Percentiles rank a stretch among this genome's conserved stretches.
Evolutionary conservation across 2,113 vertebrate genomes (phyloP).

Genomic region (Melanotaenia duboulayi): DNA sequence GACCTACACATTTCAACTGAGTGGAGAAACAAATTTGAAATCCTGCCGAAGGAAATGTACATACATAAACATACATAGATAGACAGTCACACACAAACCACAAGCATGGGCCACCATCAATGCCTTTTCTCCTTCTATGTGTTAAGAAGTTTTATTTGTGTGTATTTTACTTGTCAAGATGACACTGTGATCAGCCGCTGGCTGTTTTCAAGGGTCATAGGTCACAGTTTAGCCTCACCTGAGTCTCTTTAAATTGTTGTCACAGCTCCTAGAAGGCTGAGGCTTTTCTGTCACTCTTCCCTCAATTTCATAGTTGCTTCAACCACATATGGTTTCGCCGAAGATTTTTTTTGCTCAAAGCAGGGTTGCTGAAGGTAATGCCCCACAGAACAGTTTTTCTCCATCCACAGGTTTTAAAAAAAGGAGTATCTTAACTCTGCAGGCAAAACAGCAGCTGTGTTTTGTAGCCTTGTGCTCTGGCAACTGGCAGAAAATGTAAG

Average conservation of each 20-base stretch:
- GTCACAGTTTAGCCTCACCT: slow-evolving; percentile 31
- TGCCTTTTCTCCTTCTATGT: background rate
- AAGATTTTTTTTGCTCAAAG: slow-evolving; percentile 4
- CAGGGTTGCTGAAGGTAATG: background rate
- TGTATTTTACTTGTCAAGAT: slow-evolving; percentile 32
- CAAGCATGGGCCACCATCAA: slow-evolving; percentile 32
- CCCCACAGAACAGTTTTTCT: slow-evolving; percentile 19
- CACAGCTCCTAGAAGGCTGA: slow-evolving; percentile 27
- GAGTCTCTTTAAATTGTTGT: slow-evolving; percentile 40
- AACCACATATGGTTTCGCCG: slow-evolving; percentile 1
- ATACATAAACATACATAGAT: slow-evolving; percentile 38
- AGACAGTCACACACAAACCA: slow-evolving; percentile 53
- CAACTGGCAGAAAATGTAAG: slow-evolving; percentile 13
- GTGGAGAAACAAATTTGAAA: slow-evolving; percentile 28
- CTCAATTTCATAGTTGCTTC: background rate
- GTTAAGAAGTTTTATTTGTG: background rate
- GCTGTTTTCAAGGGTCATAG: slow-evolving; percentile 16
- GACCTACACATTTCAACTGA: slow-evolving; percentile 42
- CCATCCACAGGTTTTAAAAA: background rate
- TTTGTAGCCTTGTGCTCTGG: slow-evolving; percentile 23
- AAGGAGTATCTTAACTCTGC: slow-evolving; percentile 36
- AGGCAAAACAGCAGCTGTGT: slow-evolving; percentile 34
- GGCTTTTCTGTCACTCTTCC: slow-evolving; percentile 30
- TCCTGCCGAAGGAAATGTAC: slow-evolving; percentile 51
- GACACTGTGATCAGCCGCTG: slow-evolving; percentile 36